phyloP scores from a whole-genome alignment of 2,888 invertebrate species.

The Cephus nigrinus region DNA sequence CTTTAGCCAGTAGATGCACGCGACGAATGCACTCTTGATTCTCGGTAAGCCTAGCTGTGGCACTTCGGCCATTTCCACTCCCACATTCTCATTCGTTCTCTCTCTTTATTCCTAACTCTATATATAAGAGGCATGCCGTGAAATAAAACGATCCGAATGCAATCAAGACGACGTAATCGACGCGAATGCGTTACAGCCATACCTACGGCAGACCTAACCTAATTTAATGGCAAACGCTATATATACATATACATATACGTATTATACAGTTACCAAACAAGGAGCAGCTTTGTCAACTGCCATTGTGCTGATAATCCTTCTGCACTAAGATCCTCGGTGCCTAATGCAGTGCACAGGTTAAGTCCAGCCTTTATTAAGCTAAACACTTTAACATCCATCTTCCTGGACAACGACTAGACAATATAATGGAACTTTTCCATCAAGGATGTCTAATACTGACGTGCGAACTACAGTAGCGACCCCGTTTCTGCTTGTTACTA shows the following conservation, averaged over 20 bases:
- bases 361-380: not conserved
- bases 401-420: conserved; percentile 19
- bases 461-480: conserved; percentile 19
- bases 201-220: not conserved
- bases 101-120: not conserved
- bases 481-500: conserved; percentile 10
- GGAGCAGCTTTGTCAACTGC: not conserved
- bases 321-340: not conserved
- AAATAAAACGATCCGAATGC: not conserved
- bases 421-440: conserved; percentile 49
- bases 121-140: not conserved
- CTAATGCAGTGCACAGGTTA: not conserved
- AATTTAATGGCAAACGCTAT: not conserved
- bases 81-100: not conserved
- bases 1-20: not conserved
- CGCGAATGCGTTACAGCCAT: not conserved
- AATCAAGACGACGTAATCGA: not conserved
- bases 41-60: not conserved
- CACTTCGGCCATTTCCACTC: not conserved
- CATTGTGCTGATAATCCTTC: not conserved
- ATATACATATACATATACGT: not conserved
- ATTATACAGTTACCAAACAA: not conserved
- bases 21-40: not conserved
- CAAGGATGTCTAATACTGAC: conserved; percentile 29
- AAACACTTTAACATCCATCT: conserved; percentile 1